Evolutionary conservation across 2,113 vertebrate genomes (phyloP).

Genomic region (Zingel zingel): DNA sequence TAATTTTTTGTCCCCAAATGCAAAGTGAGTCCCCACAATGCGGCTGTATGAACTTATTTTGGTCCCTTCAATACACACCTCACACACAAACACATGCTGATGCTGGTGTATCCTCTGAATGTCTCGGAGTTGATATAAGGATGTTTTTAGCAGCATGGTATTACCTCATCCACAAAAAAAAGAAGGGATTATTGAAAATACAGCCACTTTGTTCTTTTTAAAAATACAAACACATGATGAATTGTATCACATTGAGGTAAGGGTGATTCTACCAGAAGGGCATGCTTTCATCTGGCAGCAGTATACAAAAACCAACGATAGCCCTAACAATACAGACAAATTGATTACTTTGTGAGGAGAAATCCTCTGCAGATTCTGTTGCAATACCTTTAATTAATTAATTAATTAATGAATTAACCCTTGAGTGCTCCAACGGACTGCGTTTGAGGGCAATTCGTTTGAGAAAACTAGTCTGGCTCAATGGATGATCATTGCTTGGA

Average conservation of each 20-base stretch:
- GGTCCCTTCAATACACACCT: not conserved
- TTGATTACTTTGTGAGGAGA: not conserved
- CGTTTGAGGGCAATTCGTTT: not conserved
- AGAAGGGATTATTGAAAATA: not conserved
- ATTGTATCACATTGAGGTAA: not conserved
- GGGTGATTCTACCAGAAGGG: not conserved
- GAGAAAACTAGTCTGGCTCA: too few species aligned
- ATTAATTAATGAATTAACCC: not conserved
- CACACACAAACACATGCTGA: not conserved
- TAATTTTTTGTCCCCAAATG: not conserved
- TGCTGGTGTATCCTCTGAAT: not conserved
- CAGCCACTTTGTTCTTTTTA: not conserved
- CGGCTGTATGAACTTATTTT: not conserved
- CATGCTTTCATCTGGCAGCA: conserved; percentile 3
- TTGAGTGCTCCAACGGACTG: not conserved
- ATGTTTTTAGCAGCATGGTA: conserved; percentile 16
- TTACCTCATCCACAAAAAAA: conserved; percentile 1
- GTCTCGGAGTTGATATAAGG: conserved; percentile 12
- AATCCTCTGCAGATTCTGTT: not conserved
- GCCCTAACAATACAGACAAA: not conserved
- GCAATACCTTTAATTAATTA: not conserved
- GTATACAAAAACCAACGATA: not conserved
- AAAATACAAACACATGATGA: not conserved
- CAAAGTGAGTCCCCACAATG: not conserved
- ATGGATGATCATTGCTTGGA: too few species aligned